Evolutionary conservation across 2,113 vertebrate species (phyloP).

Genomic region (Halichoeres trimaculatus): DNA sequence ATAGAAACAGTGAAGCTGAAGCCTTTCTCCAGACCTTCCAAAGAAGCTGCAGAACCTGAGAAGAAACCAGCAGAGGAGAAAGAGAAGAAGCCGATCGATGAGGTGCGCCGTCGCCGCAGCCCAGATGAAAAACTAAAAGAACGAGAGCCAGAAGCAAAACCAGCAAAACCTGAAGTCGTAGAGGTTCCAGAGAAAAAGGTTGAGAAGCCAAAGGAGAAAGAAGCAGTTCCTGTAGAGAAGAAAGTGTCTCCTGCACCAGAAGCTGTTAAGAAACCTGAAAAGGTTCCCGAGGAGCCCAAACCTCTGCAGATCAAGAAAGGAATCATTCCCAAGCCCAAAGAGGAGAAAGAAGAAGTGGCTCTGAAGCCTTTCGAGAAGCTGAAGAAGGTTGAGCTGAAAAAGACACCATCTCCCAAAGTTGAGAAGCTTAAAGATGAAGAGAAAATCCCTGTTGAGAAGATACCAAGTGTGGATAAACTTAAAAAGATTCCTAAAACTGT

Average conservation of each 20-base stretch:
- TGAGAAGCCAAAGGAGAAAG: conserved; percentile 52
- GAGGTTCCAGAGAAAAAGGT: conserved; percentile 81
- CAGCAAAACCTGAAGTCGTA: conserved; percentile 64
- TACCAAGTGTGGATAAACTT: conserved; percentile 71
- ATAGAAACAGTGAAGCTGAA: conserved; percentile 75
- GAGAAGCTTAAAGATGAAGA: conserved; percentile 79
- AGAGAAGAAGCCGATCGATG: conserved; percentile 54
- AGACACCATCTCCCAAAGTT: conserved; percentile 77
- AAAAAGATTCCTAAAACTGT: conserved; percentile 78
- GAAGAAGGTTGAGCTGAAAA: conserved; percentile 79
- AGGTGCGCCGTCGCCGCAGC: conserved; percentile 33
- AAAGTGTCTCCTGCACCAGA: conserved; percentile 23
- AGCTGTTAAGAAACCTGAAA: conserved; percentile 58
- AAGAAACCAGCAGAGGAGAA: conserved; percentile 80
- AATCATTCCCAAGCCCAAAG: conserved; percentile 66
- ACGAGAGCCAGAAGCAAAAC: conserved; percentile 24
- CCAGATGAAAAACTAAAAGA: conserved; percentile 68
- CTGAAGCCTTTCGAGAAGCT: conserved; percentile 74
- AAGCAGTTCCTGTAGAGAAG: conserved; percentile 58
- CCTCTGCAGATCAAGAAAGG: conserved; percentile 71
- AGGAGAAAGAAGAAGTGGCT: conserved; percentile 69
- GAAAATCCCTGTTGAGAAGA: conserved; percentile 59
- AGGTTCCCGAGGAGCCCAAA: conserved; percentile 71
- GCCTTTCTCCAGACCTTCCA: conserved; percentile 75
- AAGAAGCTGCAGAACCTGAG: conserved; percentile 79